Conservation (phyloP, 1,140 invertebrate genomes). For the Euura saliciscinereae region DNA sequence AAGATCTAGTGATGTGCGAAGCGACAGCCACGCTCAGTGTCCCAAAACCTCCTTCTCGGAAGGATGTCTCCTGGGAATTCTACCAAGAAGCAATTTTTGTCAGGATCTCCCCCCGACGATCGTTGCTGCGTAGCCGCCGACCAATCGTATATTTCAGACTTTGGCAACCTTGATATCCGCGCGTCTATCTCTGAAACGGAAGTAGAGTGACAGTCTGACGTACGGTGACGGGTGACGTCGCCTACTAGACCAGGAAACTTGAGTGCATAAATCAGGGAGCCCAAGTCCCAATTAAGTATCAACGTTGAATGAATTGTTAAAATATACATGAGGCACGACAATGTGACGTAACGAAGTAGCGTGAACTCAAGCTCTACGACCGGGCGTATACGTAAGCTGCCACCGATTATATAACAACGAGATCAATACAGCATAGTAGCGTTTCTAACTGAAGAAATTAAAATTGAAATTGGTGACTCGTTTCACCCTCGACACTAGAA, state of each 20-base stretch:
- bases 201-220: neutral
- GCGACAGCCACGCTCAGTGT: neutral
- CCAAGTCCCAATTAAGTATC: neutral
- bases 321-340: neutral
- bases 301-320: neutral
- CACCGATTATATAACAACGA: too few relatives aligned
- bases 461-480: neutral
- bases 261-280: neutral
- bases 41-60: constrained; percentile 1
- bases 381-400: too few relatives aligned
- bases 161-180: neutral
- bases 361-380: neutral
- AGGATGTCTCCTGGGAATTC: neutral
- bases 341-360: neutral
- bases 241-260: neutral
- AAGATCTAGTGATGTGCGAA: neutral
- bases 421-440: too few relatives aligned
- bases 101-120: neutral
- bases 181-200: neutral
- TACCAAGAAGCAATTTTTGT: constrained; percentile 5
- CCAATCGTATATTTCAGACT: constrained; percentile 1
- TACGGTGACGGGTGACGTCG: neutral
- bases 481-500: neutral
- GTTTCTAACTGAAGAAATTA: neutral
- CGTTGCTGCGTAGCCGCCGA: neutral